Evolutionary conservation across 2,888 invertebrate genomes (phyloP).

Genomic region (Tipula helvola): DNA sequence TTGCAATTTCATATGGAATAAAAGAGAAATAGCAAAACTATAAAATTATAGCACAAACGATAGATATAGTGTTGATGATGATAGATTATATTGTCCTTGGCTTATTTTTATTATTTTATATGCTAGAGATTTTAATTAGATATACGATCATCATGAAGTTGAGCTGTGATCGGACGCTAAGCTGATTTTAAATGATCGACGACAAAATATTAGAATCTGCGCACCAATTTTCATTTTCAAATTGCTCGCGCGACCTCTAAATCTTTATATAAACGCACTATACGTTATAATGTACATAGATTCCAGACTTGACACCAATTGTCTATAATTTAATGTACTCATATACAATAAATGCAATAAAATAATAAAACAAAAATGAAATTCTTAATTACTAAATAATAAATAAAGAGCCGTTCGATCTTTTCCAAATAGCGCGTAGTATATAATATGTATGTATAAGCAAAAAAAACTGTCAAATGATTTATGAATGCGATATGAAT

Average conservation of each 20-base stretch:
- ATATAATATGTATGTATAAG: neutral
- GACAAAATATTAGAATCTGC: neutral
- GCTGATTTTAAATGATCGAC: neutral
- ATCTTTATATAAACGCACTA: neutral
- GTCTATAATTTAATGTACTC: neutral
- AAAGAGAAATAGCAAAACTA: no score
- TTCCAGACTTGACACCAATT: neutral
- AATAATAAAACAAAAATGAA: neutral
- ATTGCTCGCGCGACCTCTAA: neutral
- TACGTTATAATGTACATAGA: neutral
- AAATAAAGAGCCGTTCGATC: neutral
- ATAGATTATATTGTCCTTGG: neutral
- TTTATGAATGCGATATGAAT: neutral
- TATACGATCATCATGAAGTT: neutral
- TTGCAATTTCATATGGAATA: no score
- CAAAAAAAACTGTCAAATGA: neutral
- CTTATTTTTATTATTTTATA: neutral
- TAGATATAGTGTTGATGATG: neutral
- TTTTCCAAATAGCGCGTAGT: neutral
- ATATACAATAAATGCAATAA: neutral
- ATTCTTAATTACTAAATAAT: neutral
- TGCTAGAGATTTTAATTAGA: neutral
- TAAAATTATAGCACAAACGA: neutral
- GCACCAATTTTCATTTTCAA: neutral
- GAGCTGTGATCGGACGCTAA: neutral